phyloP scores from a whole-genome alignment of 2,797 vertebrate species.

The Neosalanx taihuensis region DNA sequence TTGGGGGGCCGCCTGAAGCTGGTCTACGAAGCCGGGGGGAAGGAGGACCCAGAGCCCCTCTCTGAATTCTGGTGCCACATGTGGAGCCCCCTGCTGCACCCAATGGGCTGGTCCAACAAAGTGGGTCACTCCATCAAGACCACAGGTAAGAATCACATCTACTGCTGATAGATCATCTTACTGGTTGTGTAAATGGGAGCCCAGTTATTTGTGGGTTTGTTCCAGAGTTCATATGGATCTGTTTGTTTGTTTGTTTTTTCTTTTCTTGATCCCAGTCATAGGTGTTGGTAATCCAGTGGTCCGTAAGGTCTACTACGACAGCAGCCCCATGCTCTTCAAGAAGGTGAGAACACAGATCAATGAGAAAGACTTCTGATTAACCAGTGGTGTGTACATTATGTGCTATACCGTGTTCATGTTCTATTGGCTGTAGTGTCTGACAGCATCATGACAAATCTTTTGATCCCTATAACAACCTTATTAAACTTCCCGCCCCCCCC shows the following conservation, averaged over 20 bases:
- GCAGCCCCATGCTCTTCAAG: constrained; percentile 80
- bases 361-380: not conserved
- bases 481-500: not conserved
- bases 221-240: not conserved
- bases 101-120: constrained; percentile 86
- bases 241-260: not conserved
- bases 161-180: not conserved
- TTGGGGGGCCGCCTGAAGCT: constrained; percentile 86
- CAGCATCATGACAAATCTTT: not conserved
- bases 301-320: constrained; percentile 78
- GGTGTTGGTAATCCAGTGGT: constrained; percentile 69
- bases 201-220: not conserved
- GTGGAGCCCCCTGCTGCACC: constrained; percentile 90
- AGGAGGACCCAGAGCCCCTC: constrained; percentile 69
- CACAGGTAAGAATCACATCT: constrained; percentile 59
- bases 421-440: not conserved
- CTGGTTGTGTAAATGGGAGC: too few species aligned
- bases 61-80: constrained; percentile 96
- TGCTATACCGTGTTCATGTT: not conserved
- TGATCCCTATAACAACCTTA: not conserved
- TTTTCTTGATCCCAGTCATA: constrained; percentile 54
- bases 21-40: constrained; percentile 83
- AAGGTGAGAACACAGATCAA: constrained; percentile 71
- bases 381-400: not conserved
- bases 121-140: constrained; percentile 88